Evolutionary conservation across 2,888 invertebrate genomes (phyloP).

Genomic region (Leptopilina syphax): DNA sequence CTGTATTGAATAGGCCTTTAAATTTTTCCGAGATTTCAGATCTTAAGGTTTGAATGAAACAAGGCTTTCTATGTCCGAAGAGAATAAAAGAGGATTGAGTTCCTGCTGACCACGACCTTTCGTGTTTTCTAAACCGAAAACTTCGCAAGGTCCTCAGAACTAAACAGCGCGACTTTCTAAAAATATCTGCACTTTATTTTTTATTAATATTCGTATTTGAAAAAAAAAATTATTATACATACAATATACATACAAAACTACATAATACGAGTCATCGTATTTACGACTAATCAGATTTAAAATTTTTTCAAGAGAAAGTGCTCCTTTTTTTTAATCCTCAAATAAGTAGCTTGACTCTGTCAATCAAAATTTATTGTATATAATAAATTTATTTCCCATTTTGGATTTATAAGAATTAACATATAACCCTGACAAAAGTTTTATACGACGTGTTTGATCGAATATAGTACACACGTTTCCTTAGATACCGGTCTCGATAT

Average conservation of each 20-base stretch:
- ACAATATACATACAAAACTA: too few relatives aligned
- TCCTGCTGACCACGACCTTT: slow-evolving; percentile 3
- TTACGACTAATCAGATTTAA: too few relatives aligned
- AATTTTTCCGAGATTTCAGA: not conserved
- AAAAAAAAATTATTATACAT: too few relatives aligned
- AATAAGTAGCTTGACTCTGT: too few relatives aligned
- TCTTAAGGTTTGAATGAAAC: not conserved
- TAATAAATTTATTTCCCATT: not conserved
- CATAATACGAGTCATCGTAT: too few relatives aligned
- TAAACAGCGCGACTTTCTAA: not conserved
- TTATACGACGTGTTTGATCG: not conserved
- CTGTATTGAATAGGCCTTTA: not conserved
- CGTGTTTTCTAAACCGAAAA: slow-evolving; percentile 9
- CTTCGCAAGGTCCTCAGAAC: not conserved
- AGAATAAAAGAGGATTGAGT: slow-evolving; percentile 4
- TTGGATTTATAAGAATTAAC: not conserved
- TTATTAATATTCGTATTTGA: too few relatives aligned
- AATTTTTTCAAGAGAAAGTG: too few relatives aligned
- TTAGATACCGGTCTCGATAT: slow-evolving; percentile 37
- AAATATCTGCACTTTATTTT: not conserved
- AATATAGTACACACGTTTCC: slow-evolving; percentile 32
- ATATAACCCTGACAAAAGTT: not conserved
- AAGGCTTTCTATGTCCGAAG: slow-evolving; percentile 8
- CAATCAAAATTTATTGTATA: too few relatives aligned
- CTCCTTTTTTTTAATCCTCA: too few relatives aligned